Evolutionary conservation across 2,888 invertebrate species (phyloP), one percentile per base, ranked within the genome.

Genomic region (Ceramica pisi): DNA sequence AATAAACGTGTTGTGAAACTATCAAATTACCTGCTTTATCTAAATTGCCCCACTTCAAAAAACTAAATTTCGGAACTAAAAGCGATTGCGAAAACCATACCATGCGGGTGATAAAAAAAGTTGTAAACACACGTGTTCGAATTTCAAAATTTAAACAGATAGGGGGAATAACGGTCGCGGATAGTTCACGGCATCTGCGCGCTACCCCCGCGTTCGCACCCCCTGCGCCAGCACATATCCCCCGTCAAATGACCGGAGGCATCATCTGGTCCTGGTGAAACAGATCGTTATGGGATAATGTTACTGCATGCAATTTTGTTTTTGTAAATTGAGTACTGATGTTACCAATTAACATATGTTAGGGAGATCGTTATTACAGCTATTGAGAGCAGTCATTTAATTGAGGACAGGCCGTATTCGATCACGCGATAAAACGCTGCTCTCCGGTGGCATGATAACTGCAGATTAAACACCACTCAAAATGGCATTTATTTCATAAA

Each of bases 111-210:
- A 87, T 89, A 90, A 91, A 94, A 71, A 93, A 92, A 90, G 92
- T 90, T 93, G 94, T 94, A 92, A 94, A 92, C 95, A 90, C 94
- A 95, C 94, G 94, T 94, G 95, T 95, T 94, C 90, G 80, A 92
- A 92, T 92, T 94, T 94, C 85, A 88, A 92, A 94, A 93, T 90
- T 94, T 86, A 84, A 90, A 90, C 90, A 92, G 93, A 95, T 94
- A 94, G 94, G 94, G 85, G 80, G 94, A 92, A 90, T 94, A 95
- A 95, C 95, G 94, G 95, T 93, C 93, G 93, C 88, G 79, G 81
- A 86, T 87, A 87, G 84, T 84, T 83, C 86, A 86, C 86, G 88
- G 92, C 95, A 95, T 95, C 94, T 95, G 95, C 92, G 86, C 66
- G 62, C 88, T 79, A 87, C 90, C 90, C 90, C 90, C 91, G 88